Base-by-base conservation (phyloP, 2,797 vertebrate genomes). In the Trematomus bernacchii region DNA sequence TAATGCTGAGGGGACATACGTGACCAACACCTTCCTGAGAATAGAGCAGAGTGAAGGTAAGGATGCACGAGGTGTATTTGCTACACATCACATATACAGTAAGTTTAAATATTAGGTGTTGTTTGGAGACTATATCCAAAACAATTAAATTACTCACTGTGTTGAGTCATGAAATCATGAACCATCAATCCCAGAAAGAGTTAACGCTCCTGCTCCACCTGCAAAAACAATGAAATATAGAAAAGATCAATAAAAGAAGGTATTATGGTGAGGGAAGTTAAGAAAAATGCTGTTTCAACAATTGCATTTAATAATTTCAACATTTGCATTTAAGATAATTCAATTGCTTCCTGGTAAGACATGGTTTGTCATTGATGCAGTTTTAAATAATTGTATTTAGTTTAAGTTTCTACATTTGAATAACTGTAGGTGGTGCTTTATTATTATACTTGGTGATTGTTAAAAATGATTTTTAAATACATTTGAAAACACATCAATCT, bases 371-470 rank as follows among this genome's bases (percentile, higher is more conserved):
- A 48, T n/a, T 18, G n/a, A 48, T n/a, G 47, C 47, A n/a, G 47
- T 0, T 27, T 27, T 1, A 48, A 48, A 16, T 48, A 48, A n/a
- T 10, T 48, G 0, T 48, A 9, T 27, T 27, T 0, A 48, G 18
- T 48, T 48, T 4, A 27, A 27, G 27, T 27, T 27, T 27, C 27
- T 27, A 27, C 27, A 27, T 27, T 27, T 27, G 1, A 27, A 16
- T 48, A 18, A 48, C 47, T n/a, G 47, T 48, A 48, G 47, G 47
- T 5, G 27, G 27, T 5, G 27, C 27, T n/a, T 27, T 27, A 27
- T 27, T 27, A 27, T 27, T 27, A 27, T 27, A 27, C 27, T 27
- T 27, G 4, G 27, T 0, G 50, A 51, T 37, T 30, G 30, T 30
- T 30, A 2, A 21, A 21, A 27, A 27, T 5, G 4, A 27, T 5